Conservation (phyloP, 2,113 vertebrate genomes). For the Nannobrachium achirus region DNA sequence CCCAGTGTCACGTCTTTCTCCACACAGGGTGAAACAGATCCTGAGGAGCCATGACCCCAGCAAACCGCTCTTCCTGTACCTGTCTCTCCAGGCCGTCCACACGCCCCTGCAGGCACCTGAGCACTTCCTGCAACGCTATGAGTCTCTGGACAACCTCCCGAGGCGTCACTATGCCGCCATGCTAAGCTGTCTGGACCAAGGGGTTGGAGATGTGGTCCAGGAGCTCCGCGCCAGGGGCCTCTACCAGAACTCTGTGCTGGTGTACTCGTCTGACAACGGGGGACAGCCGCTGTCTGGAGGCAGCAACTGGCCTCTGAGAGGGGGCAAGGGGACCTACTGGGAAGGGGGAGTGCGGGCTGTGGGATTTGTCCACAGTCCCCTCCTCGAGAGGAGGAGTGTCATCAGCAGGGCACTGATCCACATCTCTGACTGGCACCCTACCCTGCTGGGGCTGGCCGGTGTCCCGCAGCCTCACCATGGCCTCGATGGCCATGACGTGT, state of each 20-base stretch:
- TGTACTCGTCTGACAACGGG: slow-evolving; percentile 94
- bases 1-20: slow-evolving; percentile 1
- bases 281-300: slow-evolving; percentile 89
- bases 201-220: slow-evolving; percentile 84
- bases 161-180: slow-evolving; percentile 89
- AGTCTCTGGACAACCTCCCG: slow-evolving; percentile 84
- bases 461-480: slow-evolving; percentile 75
- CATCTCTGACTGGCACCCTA: slow-evolving; percentile 95
- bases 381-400: slow-evolving; percentile 85
- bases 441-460: slow-evolving; percentile 86
- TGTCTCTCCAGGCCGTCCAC: slow-evolving; percentile 92
- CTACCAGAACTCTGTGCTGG: slow-evolving; percentile 87
- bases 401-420: slow-evolving; percentile 89
- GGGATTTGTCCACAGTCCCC: slow-evolving; percentile 92
- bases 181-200: slow-evolving; percentile 90
- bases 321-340: slow-evolving; percentile 95
- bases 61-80: slow-evolving; percentile 89
- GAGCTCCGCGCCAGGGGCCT: slow-evolving; percentile 83
- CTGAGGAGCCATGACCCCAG: slow-evolving; percentile 82
- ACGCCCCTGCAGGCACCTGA: slow-evolving; percentile 88
- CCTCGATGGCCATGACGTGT: slow-evolving; percentile 89
- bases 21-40: slow-evolving; percentile 84
- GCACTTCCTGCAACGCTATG: slow-evolving; percentile 85
- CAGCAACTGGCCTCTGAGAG: slow-evolving; percentile 93
- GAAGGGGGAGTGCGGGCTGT: slow-evolving; percentile 91